Base-by-base conservation (phyloP, 2,113 vertebrate species). In the Donacobius atricapilla region DNA sequence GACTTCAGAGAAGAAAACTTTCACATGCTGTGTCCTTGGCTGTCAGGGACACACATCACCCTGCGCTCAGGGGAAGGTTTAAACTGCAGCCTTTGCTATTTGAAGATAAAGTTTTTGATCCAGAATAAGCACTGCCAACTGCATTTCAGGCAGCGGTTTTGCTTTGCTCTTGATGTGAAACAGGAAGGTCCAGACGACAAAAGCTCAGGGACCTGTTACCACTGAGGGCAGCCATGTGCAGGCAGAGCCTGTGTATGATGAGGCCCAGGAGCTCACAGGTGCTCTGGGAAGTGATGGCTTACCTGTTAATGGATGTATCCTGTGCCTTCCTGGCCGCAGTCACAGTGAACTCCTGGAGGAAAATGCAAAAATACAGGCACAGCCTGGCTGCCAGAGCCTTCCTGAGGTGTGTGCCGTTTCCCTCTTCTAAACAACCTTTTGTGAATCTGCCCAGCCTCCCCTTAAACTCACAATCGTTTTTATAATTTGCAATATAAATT, bases 41-140 rank as follows among this genome's bases (percentile, higher is more conserved):
- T 76, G 20, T 31, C 71, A 96, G 70, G 28, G 66, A n/a, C 42
- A 45, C 17, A 11, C 30, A 39, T 71, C 0, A 0, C 30, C 10
- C 39, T 9, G 0, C 8, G 14, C 39, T 83, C 27, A 27, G 45
- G 24, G 50, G 60, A 71, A 76, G 53, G 45, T 77, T 92, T 80
- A 68, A 86, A 83, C 31, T 21, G 39, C 27, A 51, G 11, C 18
- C 51, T 81, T 94, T 77, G 42, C 30, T 73, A 35, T 86, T 89
- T 58, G 37, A 73, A 90, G 39, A 60, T 48, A 89, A 48, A 73
- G 51, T 44, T 92, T 69, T 70, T 75, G 65, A 69, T 48, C 54
- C 94, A 84, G 85, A 94, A 87, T 89, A 60, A 92, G 24, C 80
- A 31, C 60, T 63, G 56, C 65, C 76, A 66, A 30, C 51, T 95